Evolutionary conservation across 2,797 vertebrate genomes (phyloP), one percentile per base, ranked within the genome.

Genomic region (Siniperca obscura): DNA sequence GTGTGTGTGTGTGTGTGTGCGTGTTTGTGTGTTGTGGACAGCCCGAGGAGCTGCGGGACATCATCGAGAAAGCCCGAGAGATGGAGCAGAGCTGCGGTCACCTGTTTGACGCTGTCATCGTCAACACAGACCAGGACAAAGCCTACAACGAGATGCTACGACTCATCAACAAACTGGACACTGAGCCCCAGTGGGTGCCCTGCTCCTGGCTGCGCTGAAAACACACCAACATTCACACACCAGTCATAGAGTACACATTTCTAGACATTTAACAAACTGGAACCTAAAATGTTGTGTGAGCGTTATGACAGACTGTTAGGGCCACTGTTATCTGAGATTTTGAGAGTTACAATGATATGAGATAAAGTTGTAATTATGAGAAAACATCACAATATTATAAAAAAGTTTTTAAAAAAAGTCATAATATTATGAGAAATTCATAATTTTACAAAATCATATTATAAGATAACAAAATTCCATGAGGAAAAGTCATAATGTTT

Each of bases 41-140:
- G 95, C 95, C 95, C 0, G 95, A 96, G 78, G 96, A 94, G 81
- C 92, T 99, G 77, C 95, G 98, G 87, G 98, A 99, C 89, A 97
- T 98, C 90, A 99, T 99, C 30, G 98, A 99, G 94, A 98, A 98
- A 84, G 98, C 98, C 0, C 95, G 98, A 59, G 98, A 99, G 91
- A 99, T 99, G 98, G 98, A 99, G 86, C 98, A 99, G 93, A 97
- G 96, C 95, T 98, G 96, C 16, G 98, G 98, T 48, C 98, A 99
- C 94, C 96, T 98, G 92, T 99, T 99, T 16, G 98, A 99, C 46
- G 97, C 96, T 3, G 96, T 98, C 82, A 96, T 99, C 77, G 98
- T 99, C 77, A 99, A 99, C 95, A 96, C 95, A 1, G 98, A 99
- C 92, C 97, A 96, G 78, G 98, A 99, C 90, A 99, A 98, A 91